These are phyloP conservation scores for Allobates femoralis DNA, from an alignment of 2,797 vertebrate genomes.

Conservation along the genomic window DNA sequence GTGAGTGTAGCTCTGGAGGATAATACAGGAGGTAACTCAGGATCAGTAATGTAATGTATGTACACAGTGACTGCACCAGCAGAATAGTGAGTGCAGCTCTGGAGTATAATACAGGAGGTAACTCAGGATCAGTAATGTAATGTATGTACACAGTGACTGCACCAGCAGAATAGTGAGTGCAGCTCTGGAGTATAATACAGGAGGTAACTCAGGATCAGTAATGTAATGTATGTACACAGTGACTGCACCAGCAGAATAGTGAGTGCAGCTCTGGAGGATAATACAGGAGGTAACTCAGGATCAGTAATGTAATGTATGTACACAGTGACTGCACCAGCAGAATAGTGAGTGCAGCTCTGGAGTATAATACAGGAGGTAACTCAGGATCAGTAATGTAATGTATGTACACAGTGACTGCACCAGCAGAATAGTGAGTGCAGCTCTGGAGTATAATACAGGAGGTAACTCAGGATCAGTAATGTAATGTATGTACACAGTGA, in stretches of 20 bases:
- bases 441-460: background rate
- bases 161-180: no score
- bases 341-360: no score
- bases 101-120: background rate
- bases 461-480: background rate
- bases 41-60: background rate
- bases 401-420: no score
- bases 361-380: background rate
- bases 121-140: background rate
- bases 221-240: background rate
- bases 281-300: background rate
- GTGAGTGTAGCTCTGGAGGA: no score
- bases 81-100: no score
- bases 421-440: no score
- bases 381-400: background rate
- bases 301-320: background rate
- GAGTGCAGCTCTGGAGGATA: background rate
- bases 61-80: no score
- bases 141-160: no score
- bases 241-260: no score
- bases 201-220: background rate
- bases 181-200: background rate
- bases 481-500: no score
- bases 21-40: background rate
- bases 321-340: no score